Evolutionary conservation across 2,888 invertebrate species (phyloP).

Genomic region (Acronicta alni): DNA sequence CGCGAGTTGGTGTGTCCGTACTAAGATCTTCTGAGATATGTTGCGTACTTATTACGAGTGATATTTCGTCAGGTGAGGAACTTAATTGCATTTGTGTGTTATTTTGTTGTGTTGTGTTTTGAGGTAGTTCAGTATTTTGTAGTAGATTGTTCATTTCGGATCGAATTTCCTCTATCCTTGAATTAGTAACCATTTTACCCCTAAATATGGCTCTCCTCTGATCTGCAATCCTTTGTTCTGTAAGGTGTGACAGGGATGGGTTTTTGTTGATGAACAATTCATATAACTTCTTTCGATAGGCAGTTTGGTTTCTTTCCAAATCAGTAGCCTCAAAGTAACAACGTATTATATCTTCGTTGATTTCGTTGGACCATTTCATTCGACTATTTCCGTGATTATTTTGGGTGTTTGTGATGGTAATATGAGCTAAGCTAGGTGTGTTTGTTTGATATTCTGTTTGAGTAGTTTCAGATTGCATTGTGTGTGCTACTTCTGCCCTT

Average conservation of each 20-base stretch:
- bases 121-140: not conserved
- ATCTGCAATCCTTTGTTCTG: not conserved
- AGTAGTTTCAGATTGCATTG: too few relatives aligned
- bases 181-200: too few relatives aligned
- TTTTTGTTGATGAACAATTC: not conserved
- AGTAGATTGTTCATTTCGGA: not conserved
- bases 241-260: not conserved
- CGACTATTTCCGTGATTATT: not conserved
- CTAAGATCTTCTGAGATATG: not conserved
- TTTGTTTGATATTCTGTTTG: too few relatives aligned
- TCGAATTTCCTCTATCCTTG: not conserved
- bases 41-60: too few relatives aligned
- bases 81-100: not conserved
- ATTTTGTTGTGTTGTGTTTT: not conserved
- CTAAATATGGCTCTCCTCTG: not conserved
- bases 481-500: too few relatives aligned
- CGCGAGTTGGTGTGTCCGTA: not conserved
- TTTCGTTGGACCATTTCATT: not conserved
- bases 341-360: not conserved
- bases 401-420: not conserved
- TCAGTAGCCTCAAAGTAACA: slow-evolving; percentile 2
- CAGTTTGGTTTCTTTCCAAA: not conserved
- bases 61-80: too few relatives aligned
- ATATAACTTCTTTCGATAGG: not conserved
- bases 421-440: too few relatives aligned